A percentile compares a stretch with the other conserved stretches of the same genome.
Conservation (phyloP, 2,888 invertebrate genomes). For the Hofmannophila pseudospretella region DNA sequence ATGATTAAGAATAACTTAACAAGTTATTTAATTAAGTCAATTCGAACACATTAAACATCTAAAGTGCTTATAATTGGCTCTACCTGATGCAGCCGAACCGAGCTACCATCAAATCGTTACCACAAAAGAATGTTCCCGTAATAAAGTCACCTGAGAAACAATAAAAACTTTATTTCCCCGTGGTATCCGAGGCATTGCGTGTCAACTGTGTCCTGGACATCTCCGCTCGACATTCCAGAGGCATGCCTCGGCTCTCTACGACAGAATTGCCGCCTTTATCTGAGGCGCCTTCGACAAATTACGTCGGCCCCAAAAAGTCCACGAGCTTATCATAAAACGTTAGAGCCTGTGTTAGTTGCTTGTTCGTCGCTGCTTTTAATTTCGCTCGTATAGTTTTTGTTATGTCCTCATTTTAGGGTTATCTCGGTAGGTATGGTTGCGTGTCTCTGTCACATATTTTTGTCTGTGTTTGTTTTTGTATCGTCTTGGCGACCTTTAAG, state of each 20-base stretch:
- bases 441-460: conserved; percentile 56
- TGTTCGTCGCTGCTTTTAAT: conserved; percentile 72
- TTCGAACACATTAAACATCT: no score
- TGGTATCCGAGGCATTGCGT: conserved; percentile 25
- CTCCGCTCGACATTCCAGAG: conserved; percentile 53
- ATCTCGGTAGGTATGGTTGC: conserved; percentile 48
- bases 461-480: conserved; percentile 23
- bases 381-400: conserved; percentile 69
- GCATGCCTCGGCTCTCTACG: conserved; percentile 45
- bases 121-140: neutral
- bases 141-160: neutral
- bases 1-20: neutral
- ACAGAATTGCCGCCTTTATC: conserved; percentile 64
- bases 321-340: conserved; percentile 65
- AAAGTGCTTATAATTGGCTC: no score
- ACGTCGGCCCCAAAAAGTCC: conserved; percentile 66
- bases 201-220: conserved; percentile 32
- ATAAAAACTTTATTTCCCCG: conserved; percentile 9
- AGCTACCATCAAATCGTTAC: no score
- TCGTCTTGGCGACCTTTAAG: neutral
- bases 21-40: neutral
- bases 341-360: conserved; percentile 65
- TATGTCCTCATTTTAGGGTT: conserved; percentile 59
- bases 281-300: conserved; percentile 76
- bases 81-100: no score